Conservation (phyloP, 1,140 invertebrate genomes). For the Periplaneta americana region DNA sequence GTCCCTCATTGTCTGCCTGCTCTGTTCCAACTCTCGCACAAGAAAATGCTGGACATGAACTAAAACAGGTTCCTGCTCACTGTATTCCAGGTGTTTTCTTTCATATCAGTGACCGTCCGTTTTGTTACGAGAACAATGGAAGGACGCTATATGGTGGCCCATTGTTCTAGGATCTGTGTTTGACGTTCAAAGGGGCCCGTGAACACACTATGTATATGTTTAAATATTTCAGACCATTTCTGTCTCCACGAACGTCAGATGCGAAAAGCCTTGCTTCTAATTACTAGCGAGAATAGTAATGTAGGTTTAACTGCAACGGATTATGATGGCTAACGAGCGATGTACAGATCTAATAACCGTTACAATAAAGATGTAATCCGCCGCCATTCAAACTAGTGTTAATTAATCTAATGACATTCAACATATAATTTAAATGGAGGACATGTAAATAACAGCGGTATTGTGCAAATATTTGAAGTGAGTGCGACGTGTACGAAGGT, state of each 20-base stretch:
- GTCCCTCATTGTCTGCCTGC: neutral
- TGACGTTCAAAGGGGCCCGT: neutral
- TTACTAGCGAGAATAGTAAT: neutral
- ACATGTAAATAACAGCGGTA: too few species aligned
- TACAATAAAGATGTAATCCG: too few species aligned
- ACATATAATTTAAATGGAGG: too few species aligned
- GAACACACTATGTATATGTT: too few species aligned
- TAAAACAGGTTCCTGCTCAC: neutral
- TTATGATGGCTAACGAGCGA: too few species aligned
- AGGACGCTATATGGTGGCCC: neutral
- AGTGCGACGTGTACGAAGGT: too few species aligned
- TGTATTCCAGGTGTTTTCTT: neutral
- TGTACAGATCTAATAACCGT: too few species aligned
- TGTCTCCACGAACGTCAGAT: too few species aligned
- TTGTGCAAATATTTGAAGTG: too few species aligned
- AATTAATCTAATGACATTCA: too few species aligned
- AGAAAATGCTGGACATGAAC: neutral
- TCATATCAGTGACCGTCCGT: neutral
- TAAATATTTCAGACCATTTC: too few species aligned
- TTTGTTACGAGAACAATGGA: neutral
- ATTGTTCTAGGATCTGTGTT: neutral
- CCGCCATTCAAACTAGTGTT: too few species aligned
- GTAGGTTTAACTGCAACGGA: neutral
- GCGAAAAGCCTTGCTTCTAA: neutral
- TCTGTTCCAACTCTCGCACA: neutral